A percentile compares a stretch with the other conserved stretches of the same genome.
These are phyloP conservation scores for Strix aluco DNA, from an alignment of 2,113 vertebrate genomes.

Conservation along the genomic window DNA sequence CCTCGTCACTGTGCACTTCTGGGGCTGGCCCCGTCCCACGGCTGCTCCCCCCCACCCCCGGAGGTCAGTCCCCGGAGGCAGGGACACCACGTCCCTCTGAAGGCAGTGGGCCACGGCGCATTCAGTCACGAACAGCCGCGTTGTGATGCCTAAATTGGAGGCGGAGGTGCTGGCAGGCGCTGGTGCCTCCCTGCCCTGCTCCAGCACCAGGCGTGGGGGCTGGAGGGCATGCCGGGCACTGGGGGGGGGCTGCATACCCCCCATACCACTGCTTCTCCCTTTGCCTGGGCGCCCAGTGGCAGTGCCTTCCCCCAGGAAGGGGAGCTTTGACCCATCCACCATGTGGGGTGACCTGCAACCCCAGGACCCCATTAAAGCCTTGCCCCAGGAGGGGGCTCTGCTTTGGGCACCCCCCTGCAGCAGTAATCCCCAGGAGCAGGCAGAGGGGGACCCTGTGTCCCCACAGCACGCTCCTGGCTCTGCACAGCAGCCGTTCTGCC, in stretches of 20 bases:
- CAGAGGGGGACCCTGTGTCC: neutral
- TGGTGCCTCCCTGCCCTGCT: neutral
- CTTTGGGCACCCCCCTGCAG: neutral
- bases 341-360: accelerated
- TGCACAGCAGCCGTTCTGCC: accelerated
- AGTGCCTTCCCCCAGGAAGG: neutral
- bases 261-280: neutral
- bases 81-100: neutral
- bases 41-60: neutral
- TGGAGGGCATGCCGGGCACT: accelerated
- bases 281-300: neutral
- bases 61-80: neutral
- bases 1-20: accelerated
- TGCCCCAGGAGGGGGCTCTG: neutral
- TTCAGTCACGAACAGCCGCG: neutral
- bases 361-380: neutral
- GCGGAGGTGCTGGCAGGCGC: accelerated
- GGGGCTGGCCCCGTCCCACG: neutral
- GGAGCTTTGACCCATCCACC: neutral
- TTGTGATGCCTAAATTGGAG: conserved; percentile 10
- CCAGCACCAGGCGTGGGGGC: accelerated
- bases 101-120: neutral
- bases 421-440: neutral
- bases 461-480: accelerated
- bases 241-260: accelerated